Base-by-base conservation (phyloP, 2,113 vertebrate genomes). In the Saguinus midas region DNA sequence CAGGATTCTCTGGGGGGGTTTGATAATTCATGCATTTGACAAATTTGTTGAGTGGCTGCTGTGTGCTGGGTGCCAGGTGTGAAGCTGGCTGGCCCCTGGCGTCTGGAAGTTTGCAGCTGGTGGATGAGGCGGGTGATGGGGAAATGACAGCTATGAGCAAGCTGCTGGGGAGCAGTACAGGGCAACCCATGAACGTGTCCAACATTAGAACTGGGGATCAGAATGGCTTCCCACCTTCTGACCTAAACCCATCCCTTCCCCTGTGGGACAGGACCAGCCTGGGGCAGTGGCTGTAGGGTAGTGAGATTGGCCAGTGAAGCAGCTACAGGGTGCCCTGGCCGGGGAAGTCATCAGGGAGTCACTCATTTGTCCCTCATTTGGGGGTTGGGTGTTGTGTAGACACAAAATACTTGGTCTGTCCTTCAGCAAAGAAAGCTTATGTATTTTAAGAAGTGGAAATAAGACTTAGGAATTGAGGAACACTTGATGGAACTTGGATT, bases 121-220 rank as follows among this genome's bases (percentile, higher is more conserved):
- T 32, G n/a, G 87, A 9, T 7, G 27, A 50, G 61, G 87, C 18
- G 12, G 76, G 29, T 7, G 35, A 32, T 16, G 13, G 73, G 40
- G 23, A 68, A 18, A 1, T 37, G 9, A 6, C 32, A 32, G 82
- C 82, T 23, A 2, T 1, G 57, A 29, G 20, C 10, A 0, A 21
- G 25, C 61, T 3, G 0, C 32, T 3, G 9, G 0, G 20, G 20
- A 66, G 55, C 45, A 1, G 10, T 4, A 1, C 3, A 0, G 7
- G 76, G 58, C 35, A 27, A 75, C 6, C 61, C 35, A 0, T 3
- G 58, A 61, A 18, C 76, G 68, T 48, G 0, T 2, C 43, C 8
- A 1, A 12, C n/a, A 21, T 12, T 3, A 3, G 70, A 35, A 0
- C 5, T 2, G 55, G 35, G 35, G 9, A 61, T 43, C 45, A 2